Percentiles rank a stretch among this genome's conserved stretches.
Evolutionary conservation across 1,140 invertebrate genomes (phyloP).

Genomic region (Daktulosphaira vitifoliae): DNA sequence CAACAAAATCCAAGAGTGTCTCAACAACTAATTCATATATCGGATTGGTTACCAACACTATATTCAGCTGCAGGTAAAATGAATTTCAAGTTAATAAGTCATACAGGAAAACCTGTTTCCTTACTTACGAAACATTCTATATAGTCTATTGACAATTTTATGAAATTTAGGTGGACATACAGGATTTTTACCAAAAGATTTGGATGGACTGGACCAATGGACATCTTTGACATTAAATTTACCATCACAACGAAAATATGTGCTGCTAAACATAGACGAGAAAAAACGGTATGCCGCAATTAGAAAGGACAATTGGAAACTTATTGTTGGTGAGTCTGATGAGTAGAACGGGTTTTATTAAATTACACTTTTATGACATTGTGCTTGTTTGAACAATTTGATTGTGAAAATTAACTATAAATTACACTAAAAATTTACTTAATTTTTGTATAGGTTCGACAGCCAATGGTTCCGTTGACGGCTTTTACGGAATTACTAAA

Average conservation of each 20-base stretch:
- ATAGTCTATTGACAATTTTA: no score
- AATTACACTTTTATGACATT: background rate
- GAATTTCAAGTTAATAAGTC: no score
- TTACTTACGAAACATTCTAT: no score
- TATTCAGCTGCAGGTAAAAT: slow-evolving; percentile 45
- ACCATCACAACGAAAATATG: slow-evolving; percentile 43
- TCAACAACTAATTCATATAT: slow-evolving; percentile 54
- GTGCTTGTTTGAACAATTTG: no score
- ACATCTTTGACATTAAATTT: slow-evolving; percentile 42
- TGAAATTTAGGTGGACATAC: slow-evolving; percentile 45
- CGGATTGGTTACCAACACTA: slow-evolving; percentile 64
- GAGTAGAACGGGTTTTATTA: background rate
- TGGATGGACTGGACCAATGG: slow-evolving; percentile 58
- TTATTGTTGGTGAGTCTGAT: slow-evolving; percentile 46
- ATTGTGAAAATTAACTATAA: no score
- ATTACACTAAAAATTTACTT: no score
- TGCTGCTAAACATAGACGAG: slow-evolving; percentile 49
- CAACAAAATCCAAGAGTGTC: slow-evolving; percentile 45
- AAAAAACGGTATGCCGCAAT: slow-evolving; percentile 44
- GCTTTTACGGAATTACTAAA: slow-evolving; percentile 41
- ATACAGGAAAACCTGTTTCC: no score
- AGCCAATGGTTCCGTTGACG: slow-evolving; percentile 40
- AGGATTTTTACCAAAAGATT: slow-evolving; percentile 43
- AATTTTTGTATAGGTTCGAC: slow-evolving; percentile 44
- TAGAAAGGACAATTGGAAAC: slow-evolving; percentile 45